phyloP scores from a whole-genome alignment of 2,797 vertebrate species.

The Taenioides sp. region DNA sequence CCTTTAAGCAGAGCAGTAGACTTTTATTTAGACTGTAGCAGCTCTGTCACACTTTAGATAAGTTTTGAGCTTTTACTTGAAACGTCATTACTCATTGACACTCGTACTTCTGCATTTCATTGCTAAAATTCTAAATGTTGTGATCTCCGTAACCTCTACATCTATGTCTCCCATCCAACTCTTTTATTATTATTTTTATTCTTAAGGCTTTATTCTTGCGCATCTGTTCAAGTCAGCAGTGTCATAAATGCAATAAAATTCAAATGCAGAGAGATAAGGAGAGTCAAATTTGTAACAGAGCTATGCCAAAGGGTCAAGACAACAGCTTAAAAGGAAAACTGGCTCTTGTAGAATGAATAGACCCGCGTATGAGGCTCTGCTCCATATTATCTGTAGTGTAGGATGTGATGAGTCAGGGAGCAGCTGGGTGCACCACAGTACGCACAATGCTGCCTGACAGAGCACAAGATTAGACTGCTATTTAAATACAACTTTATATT shows the following conservation, averaged over 20 bases:
- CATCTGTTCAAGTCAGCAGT: constrained; percentile 2
- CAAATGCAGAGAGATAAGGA: constrained; percentile 2
- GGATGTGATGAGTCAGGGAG: constrained; percentile 12
- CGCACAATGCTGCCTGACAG: background rate
- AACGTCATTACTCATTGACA: no score
- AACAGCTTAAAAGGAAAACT: background rate
- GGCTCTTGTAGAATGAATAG: background rate
- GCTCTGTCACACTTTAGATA: no score
- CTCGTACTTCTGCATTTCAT: no score
- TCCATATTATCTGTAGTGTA: constrained; percentile 8
- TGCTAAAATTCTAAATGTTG: no score
- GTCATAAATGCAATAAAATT: constrained; percentile 19
- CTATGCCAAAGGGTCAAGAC: background rate
- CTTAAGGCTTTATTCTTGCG: background rate
- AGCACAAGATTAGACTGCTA: constrained; percentile 5
- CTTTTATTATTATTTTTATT: constrained; percentile 1
- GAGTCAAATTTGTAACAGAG: background rate
- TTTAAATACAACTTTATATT: background rate
- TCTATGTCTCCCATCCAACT: constrained; percentile 7
- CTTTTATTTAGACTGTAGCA: no score
- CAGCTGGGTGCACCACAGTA: constrained; percentile 20
- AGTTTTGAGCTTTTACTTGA: no score
- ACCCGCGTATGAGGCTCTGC: background rate
- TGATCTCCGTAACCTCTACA: no score
- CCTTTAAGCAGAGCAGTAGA: no score